Evolutionary conservation across 2,888 invertebrate species (phyloP).

Genomic region (Leucophenga maculata): DNA sequence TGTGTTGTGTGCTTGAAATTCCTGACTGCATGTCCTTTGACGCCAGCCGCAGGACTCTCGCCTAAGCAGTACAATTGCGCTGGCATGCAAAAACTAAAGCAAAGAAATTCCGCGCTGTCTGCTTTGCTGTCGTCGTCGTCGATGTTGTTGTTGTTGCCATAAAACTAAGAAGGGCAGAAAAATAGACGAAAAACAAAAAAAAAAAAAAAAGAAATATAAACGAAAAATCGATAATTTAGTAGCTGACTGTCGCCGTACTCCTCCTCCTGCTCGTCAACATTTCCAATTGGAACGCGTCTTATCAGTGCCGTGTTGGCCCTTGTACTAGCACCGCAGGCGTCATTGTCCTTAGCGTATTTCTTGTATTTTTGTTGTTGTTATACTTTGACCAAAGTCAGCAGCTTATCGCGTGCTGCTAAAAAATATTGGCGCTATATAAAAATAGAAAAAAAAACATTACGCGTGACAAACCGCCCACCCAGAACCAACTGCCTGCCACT

Average conservation of each 20-base stretch:
- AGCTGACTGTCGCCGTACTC: conserved; percentile 12
- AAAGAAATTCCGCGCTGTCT: conserved; percentile 40
- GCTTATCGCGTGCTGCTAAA: conserved; percentile 8
- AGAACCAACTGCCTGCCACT: background rate
- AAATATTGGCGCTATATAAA: conserved; percentile 10
- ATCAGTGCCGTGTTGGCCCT: background rate
- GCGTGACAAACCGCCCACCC: background rate
- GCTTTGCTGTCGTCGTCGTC: conserved; percentile 22
- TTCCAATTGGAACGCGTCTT: conserved; percentile 19
- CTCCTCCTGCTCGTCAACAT: conserved; percentile 19
- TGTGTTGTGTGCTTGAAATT: conserved; percentile 4
- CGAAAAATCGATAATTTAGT: conserved; percentile 55
- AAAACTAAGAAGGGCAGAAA: conserved; percentile 33
- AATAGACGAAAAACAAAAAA: conserved; percentile 45
- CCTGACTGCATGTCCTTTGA: conserved; percentile 11
- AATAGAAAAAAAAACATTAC: conserved; percentile 21
- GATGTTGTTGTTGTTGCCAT: no score
- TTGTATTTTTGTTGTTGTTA: no score
- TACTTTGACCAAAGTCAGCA: no score
- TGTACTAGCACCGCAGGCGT: no score
- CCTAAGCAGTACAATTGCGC: background rate
- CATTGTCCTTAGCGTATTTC: background rate
- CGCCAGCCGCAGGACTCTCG: background rate
- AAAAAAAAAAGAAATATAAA: conserved; percentile 36
- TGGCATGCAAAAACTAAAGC: conserved; percentile 38